Conservation (phyloP, 2,888 invertebrate species). For the Lordiphosa andalusiaca region DNA sequence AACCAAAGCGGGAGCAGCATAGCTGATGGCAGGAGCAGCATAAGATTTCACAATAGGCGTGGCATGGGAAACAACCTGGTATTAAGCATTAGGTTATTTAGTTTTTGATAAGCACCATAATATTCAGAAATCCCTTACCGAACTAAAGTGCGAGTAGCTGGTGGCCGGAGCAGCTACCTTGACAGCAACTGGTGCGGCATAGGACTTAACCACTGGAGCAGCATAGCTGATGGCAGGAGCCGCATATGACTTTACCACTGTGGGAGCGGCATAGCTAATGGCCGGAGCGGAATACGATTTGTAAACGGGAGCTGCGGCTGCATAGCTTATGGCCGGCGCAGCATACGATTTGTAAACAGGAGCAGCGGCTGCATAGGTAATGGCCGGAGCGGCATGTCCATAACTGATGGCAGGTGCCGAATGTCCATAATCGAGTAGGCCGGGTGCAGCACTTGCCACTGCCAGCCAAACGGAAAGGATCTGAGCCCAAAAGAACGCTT, state of each 20-base stretch:
- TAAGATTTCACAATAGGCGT: slow-evolving; percentile 68
- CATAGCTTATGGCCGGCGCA: slow-evolving; percentile 63
- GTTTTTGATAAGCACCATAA: background rate
- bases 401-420: slow-evolving; percentile 53
- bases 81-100: background rate
- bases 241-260: no score
- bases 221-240: no score
- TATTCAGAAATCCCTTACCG: slow-evolving; percentile 59
- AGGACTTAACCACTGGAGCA: slow-evolving; percentile 45
- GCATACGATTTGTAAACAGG: slow-evolving; percentile 51
- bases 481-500: slow-evolving; percentile 31
- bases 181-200: slow-evolving; percentile 58
- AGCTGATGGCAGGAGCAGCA: no score
- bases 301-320: slow-evolving; percentile 57
- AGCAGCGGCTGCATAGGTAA: slow-evolving; percentile 51
- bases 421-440: slow-evolving; percentile 62
- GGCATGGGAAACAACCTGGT: slow-evolving; percentile 70
- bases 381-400: slow-evolving; percentile 48
- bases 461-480: slow-evolving; percentile 62
- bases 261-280: slow-evolving; percentile 59
- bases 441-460: slow-evolving; percentile 67
- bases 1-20: slow-evolving; percentile 50
- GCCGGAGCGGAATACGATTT: slow-evolving; percentile 64
- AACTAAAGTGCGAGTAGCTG: slow-evolving; percentile 83
- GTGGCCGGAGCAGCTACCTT: slow-evolving; percentile 80